phyloP scores from a whole-genome alignment of 2,888 invertebrate species.

The Amblyjoppa fuscipennis region DNA sequence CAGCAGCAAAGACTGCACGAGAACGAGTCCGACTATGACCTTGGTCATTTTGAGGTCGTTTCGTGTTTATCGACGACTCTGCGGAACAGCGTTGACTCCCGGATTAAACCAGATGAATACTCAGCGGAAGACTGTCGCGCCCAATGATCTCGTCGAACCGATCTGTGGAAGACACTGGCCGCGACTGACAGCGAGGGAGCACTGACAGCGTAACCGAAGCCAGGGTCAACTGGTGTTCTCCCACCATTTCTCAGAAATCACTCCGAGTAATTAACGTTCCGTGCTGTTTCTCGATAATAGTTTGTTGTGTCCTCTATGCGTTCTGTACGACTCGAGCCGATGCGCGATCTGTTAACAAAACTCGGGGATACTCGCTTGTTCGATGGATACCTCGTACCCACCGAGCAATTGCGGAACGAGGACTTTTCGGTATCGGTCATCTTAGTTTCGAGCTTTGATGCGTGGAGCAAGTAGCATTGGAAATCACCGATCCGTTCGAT shows the following conservation, averaged over 20 bases:
- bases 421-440: not conserved
- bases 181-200: conserved; percentile 72
- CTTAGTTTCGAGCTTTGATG: not conserved
- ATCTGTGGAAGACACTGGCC: conserved; percentile 67
- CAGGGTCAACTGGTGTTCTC: conserved; percentile 82
- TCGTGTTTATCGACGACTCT: not conserved
- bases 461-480: too few relatives aligned
- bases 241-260: conserved; percentile 74
- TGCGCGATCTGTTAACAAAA: not conserved
- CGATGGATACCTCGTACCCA: not conserved
- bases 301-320: conserved; percentile 1
- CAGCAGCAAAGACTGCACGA: conserved; percentile 33
- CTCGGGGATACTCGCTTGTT: not conserved
- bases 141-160: conserved; percentile 42
- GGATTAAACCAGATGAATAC: not conserved
- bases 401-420: not conserved
- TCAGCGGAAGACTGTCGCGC: not conserved
- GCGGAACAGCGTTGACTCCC: not conserved
- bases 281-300: conserved; percentile 25
- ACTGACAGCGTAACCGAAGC: conserved; percentile 69
- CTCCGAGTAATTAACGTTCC: conserved; percentile 54
- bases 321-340: not conserved
- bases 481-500: too few relatives aligned
- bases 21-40: conserved; percentile 12
- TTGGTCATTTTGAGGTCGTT: conserved; percentile 44